Evolutionary conservation across 1,140 invertebrate genomes (phyloP), one percentile per base, ranked within the genome.

Genomic region (Drosophila setifemur): DNA sequence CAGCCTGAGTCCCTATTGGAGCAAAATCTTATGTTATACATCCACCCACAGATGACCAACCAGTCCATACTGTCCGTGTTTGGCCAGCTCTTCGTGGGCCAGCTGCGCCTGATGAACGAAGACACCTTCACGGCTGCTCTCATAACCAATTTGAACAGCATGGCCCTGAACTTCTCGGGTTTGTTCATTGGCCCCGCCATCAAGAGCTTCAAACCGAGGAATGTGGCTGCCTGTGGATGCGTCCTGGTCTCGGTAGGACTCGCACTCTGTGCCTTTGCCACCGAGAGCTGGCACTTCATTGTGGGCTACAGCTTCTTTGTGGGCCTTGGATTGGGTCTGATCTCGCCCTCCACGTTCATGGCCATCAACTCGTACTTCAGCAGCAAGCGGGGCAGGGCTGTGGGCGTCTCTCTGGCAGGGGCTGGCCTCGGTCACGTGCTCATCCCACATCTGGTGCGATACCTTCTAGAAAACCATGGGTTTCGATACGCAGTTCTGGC

Each of bases 321-420:
- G 8, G 90, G 90, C 12, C 73, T 94, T 26, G 94, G 94, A 12
- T 89, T 94, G 52, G 93, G 93, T 26, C 90, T 95, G 7, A 92
- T 94, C 28, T 93, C 93, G 63, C 92, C 94, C n/a, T 92, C 94
- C 1, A 93, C 93, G n/a, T 94, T 93, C 73, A 91, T 96, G 47
- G 93, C 95, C 2, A 91, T 96, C 3, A 95, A 95, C 78, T 92
- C 93, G 0, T 96, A 95, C 78, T 96, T 96, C 63, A 92, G 90
- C 28, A 91, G 91, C 52, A 93, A 92, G 82, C 93, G 95, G 44
- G 93, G 93, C 31, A 90, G 93, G 19, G 95, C 95, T 1, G 93
- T 95, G 40, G 94, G 95, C 4, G 81, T 95, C 1, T 92, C 94
- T 0, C 93, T 95, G 90, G 94, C 94, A 0, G 92, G 95, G 8